Percentiles rank a stretch among this genome's conserved stretches.
phyloP scores from a whole-genome alignment of 2,113 vertebrate species.

The Verasper variegatus region DNA sequence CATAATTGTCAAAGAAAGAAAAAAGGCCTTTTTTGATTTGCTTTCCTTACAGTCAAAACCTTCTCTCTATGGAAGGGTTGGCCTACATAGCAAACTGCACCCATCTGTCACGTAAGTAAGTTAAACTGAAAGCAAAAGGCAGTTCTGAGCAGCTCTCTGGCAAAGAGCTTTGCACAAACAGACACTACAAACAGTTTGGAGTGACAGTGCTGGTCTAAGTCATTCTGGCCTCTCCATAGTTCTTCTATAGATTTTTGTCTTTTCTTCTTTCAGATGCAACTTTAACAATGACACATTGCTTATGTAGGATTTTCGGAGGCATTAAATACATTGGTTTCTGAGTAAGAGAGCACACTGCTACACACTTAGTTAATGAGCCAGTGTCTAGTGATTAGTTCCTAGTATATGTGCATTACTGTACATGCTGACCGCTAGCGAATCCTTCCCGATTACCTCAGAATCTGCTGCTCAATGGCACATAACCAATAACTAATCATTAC shows the following conservation, averaged over 20 bases:
- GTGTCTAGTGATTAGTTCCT: conserved; percentile 5
- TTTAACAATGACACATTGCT: not conserved
- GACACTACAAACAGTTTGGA: conserved; percentile 40
- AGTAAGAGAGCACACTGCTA: not conserved
- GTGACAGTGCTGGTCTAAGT: conserved; percentile 18
- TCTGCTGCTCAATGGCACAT: conserved; percentile 21
- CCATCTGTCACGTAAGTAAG: conserved; percentile 58
- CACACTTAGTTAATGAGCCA: not conserved
- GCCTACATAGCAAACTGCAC: conserved; percentile 45
- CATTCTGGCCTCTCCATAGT: not conserved
- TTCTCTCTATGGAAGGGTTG: conserved; percentile 6
- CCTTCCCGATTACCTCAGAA: conserved; percentile 7
- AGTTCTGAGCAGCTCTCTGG: conserved; percentile 44
- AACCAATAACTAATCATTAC: conserved; percentile 17
- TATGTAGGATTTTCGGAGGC: not conserved
- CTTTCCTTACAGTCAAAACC: conserved; percentile 46
- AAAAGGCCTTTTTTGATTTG: conserved; percentile 29
- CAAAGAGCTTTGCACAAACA: conserved; percentile 47
- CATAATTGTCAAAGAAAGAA: conserved; percentile 11
- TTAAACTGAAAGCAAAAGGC: conserved; percentile 54
- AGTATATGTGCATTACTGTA: not conserved
- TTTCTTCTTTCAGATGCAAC: not conserved
- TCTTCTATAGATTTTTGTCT: not conserved
- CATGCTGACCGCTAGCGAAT: conserved; percentile 16
- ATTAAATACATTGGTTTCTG: not conserved